Evolutionary conservation across 1,140 invertebrate genomes (phyloP).

Genomic region (Chlorops oryzae): DNA sequence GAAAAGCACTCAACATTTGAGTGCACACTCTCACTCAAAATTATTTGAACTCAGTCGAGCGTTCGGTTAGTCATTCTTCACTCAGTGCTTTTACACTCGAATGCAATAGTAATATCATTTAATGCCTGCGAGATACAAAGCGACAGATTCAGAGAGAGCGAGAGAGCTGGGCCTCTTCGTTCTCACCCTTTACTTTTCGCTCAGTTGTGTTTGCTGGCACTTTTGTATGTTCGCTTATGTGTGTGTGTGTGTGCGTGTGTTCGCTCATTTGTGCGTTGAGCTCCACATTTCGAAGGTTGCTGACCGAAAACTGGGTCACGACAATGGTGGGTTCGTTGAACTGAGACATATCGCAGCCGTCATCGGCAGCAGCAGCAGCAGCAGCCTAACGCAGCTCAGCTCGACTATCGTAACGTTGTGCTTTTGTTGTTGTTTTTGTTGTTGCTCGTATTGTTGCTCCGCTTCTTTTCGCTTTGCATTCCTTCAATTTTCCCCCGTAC

Average conservation of each 20-base stretch:
- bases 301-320: constrained; percentile 49
- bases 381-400: too few relatives aligned
- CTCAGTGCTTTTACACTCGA: too few relatives aligned
- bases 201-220: not conserved
- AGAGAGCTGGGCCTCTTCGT: not conserved
- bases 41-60: too few relatives aligned
- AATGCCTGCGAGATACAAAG: not conserved
- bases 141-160: not conserved
- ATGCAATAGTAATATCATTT: constrained; percentile 1
- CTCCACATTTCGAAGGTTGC: constrained; percentile 46
- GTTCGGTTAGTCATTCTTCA: too few relatives aligned
- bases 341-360: constrained; percentile 23
- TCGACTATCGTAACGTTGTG: too few relatives aligned
- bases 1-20: too few relatives aligned
- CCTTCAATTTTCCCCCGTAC: too few relatives aligned
- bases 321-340: constrained; percentile 49
- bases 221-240: not conserved
- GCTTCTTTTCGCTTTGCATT: not conserved
- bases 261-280: constrained; percentile 15
- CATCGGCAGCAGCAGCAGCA: too few relatives aligned
- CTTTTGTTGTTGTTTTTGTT: not conserved
- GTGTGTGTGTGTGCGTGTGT: not conserved
- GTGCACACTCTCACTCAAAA: too few relatives aligned
- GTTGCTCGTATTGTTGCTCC: not conserved
- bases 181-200: not conserved